Base-by-base conservation (phyloP, 2,888 invertebrate genomes). In the Agapetus fuscipes region DNA sequence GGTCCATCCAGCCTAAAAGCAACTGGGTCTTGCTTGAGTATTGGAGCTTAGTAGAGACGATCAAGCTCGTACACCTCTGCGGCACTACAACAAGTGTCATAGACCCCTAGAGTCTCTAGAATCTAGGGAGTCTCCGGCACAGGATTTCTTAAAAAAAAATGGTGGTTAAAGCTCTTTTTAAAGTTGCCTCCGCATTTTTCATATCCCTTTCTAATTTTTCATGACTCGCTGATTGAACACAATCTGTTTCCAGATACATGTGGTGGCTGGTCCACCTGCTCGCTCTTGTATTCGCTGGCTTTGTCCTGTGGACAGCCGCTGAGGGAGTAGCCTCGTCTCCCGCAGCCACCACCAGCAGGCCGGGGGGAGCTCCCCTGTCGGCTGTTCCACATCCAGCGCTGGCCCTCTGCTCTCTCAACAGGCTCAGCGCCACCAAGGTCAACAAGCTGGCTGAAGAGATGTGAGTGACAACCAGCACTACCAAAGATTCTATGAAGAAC, bases 321-420 rank as follows among this genome's bases (percentile, higher is more conserved):
- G 50, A 54, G 51, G 9, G 62, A 64, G 10, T 66, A 66, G 1
- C 51, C 66, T 26, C 66, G 64, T 30, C 65, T 63, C 34, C 69
- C 64, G 2, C 69, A 63, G 51, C 55, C 15, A 48, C 47, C 6
- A 45, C 48, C 1, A 34, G 49, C 4, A 37, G 63, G 52, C 68
- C 71, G 0, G 64, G 65, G 35, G 69, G 67, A 3, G 58, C 64
- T 1, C 58, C 66, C 1, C 62, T 71, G 11, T 61, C 56, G 46
- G 56, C 59, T 13, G 67, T 71, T 10, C 62, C 70, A 38, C 70
- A 69, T 42, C 71, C 71, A 14, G 70, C 69, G 0, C 56, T 71
- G 2, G 68, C 69, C 1, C 59, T 71, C 24, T 71, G 71, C 45
- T 57, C 66, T 1, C 66, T 63, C 43, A 71, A 71, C 51, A 61